A percentile compares a stretch with the other conserved stretches of the same genome.
Conservation (phyloP, 2,113 vertebrate genomes). For the Ptyas mucosa region DNA sequence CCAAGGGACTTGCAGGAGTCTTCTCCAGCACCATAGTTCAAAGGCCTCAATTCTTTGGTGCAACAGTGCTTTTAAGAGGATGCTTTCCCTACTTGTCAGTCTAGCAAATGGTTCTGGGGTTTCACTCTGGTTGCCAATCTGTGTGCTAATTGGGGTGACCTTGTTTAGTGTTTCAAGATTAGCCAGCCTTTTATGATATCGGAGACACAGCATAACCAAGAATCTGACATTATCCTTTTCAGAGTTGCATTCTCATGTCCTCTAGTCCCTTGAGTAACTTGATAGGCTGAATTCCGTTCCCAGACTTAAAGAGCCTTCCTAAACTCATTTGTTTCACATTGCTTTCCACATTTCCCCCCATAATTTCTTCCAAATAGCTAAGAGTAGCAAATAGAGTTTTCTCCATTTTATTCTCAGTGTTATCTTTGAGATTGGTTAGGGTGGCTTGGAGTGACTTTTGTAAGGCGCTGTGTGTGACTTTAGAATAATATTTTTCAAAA, state of each 20-base stretch:
- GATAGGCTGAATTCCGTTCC: neutral
- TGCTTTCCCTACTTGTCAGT: neutral
- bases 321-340: neutral
- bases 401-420: neutral
- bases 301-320: neutral
- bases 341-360: neutral
- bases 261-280: neutral
- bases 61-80: neutral
- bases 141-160: neutral
- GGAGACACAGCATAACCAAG: neutral
- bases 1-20: too few relatives aligned
- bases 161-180: neutral
- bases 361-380: neutral
- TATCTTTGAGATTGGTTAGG: neutral
- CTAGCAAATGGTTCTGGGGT: neutral
- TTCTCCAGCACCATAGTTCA: too few relatives aligned
- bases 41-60: too few relatives aligned
- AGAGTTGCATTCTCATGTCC: neutral
- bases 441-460: neutral
- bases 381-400: too few relatives aligned
- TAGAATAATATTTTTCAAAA: neutral
- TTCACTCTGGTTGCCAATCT: neutral
- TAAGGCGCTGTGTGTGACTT: neutral
- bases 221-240: neutral
- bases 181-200: neutral